Evolutionary conservation across 2,797 vertebrate genomes (phyloP).

Genomic region (Bothrops alternatus): DNA sequence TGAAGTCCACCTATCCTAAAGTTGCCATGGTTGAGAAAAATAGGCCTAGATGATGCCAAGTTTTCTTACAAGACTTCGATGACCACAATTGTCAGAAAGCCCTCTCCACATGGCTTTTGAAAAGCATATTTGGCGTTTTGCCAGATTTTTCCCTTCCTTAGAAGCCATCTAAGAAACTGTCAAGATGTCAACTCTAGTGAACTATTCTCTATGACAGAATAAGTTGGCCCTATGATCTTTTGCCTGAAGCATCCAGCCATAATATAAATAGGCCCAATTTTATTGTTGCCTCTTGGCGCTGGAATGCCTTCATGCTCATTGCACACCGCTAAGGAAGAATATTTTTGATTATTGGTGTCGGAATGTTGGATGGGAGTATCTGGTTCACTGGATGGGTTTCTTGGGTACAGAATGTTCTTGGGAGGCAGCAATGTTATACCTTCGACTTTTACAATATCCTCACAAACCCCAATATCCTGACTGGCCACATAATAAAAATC

Average conservation of each 20-base stretch:
- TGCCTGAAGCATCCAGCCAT: background rate
- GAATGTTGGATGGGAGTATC: background rate
- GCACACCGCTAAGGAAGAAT: background rate
- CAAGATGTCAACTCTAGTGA: background rate
- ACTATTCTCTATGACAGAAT: background rate
- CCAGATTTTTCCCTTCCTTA: background rate
- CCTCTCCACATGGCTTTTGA: background rate
- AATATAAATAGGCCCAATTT: background rate
- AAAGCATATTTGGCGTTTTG: background rate
- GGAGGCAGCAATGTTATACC: background rate
- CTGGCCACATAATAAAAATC: background rate
- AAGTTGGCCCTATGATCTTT: background rate
- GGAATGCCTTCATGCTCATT: background rate
- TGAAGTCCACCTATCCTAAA: background rate
- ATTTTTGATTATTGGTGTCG: background rate
- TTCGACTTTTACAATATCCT: background rate
- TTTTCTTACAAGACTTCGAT: background rate
- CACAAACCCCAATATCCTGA: background rate
- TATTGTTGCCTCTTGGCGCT: background rate
- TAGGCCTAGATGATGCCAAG: background rate
- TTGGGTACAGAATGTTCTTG: background rate
- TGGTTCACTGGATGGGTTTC: background rate
- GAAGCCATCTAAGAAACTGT: background rate
- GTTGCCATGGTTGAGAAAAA: background rate
- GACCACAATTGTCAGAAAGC: background rate